Evolutionary conservation across 2,113 vertebrate genomes (phyloP).

Genomic region (Etia nguti): DNA sequence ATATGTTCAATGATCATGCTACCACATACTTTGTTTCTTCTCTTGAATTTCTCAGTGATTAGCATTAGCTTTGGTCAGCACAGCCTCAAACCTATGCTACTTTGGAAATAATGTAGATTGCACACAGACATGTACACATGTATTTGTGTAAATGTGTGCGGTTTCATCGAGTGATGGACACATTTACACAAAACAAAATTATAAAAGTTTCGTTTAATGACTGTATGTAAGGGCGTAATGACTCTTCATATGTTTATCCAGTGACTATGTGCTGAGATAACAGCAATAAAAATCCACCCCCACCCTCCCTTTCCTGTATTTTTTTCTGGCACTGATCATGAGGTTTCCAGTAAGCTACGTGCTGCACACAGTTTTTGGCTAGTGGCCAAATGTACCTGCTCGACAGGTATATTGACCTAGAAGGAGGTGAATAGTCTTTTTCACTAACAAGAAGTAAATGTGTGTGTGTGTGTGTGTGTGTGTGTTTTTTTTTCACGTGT

Average conservation of each 20-base stretch:
- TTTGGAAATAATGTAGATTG: not conserved
- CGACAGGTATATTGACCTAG: constrained; percentile 55
- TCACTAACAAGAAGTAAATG: not conserved
- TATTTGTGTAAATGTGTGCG: not conserved
- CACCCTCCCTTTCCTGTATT: not conserved
- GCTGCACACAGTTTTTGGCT: constrained; percentile 24
- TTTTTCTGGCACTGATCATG: constrained; percentile 38
- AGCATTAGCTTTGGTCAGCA: not conserved
- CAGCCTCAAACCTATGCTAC: not conserved
- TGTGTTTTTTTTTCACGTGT: not conserved
- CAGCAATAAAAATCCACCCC: constrained; percentile 9
- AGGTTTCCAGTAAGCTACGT: constrained; percentile 63
- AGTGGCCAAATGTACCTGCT: constrained; percentile 38
- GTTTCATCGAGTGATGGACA: not conserved
- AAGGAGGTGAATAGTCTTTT: not conserved
- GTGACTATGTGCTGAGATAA: constrained; percentile 35
- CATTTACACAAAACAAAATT: not conserved
- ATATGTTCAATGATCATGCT: not conserved
- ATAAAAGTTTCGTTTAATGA: constrained; percentile 17
- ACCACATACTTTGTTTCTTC: not conserved
- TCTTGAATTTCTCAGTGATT: not conserved
- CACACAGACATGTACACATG: not conserved
- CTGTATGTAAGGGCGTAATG: not conserved
- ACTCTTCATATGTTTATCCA: constrained; percentile 9
- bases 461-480: not conserved